Evolutionary conservation across 23 tunicate genomes (phyloP), one percentile per base, ranked within the genome.

Genomic region (Botrylloides violaceus): DNA sequence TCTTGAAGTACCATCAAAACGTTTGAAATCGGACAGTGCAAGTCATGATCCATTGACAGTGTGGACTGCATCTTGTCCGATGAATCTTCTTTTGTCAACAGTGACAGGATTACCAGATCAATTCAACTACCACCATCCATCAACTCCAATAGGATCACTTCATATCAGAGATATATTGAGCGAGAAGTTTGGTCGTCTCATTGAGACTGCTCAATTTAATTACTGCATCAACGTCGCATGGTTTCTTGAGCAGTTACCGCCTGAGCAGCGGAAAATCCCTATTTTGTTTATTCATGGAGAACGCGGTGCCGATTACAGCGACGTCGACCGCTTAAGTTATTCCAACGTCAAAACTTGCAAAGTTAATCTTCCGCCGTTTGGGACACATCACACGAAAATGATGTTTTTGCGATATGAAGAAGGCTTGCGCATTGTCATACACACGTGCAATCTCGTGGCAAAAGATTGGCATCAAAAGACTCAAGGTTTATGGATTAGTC

Each of bases 331-430:
- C 1, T 76, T 63, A 19, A 65, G 63, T 1, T 83, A 36, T 55
- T 29, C 72, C 22, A 90, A 90, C 62, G 70, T 90, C 26, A 53
- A 78, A 49, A 49, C 74, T 23, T 34, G 74, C 29, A 74, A 66
- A 66, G 90, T 70, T 2, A 85, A 90, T 5, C 77, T 90, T 3
- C 97, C 97, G 22, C 97, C 90, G 4, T 90, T 71, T 58, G 97
- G 97, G 18, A 90, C 97, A 3, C 97, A 90, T 78, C 97, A 90
- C 36, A 90, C 97, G 12, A 90, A 90, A 57, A 90, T 90, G 97
- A 90, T 90, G 97, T 55, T 90, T 3, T 70, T 90, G 18, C 73
- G 22, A 15, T 90, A 90, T 57, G 32, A 70, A 32, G 71, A 66
- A 4, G 90, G 82, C 22, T 36, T 90, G 4, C 66, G 97, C 24